A percentile compares a stretch with the other conserved stretches of the same genome.
phyloP scores from a whole-genome alignment of 1,140 invertebrate species.

The Gryllus bimaculatus region DNA sequence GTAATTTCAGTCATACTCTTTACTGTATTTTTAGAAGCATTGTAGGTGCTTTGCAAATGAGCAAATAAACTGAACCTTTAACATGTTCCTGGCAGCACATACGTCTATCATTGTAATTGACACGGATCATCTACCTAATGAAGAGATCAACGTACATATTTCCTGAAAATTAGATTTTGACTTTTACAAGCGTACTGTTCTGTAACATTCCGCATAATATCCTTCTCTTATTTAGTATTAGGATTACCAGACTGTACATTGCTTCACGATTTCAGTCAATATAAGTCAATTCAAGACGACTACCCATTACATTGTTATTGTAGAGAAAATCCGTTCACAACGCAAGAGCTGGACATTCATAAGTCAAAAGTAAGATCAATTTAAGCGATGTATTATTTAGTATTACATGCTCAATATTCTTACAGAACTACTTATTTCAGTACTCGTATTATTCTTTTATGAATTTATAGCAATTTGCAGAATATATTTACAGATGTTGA shows the following conservation, averaged over 20 bases:
- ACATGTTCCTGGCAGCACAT: conserved; percentile 96
- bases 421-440: conserved; percentile 97
- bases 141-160: conserved; percentile 79
- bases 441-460: conserved; percentile 92
- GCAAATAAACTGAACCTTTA: conserved; percentile 95
- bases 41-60: conserved; percentile 97
- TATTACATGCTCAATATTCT: conserved; percentile 99
- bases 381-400: conserved; percentile 94
- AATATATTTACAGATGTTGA: conserved; percentile 78
- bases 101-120: conserved; percentile 92
- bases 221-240: conserved; percentile 81
- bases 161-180: conserved; percentile 75
- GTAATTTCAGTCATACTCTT: conserved; percentile 58
- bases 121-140: conserved; percentile 85
- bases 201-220: conserved; percentile 84
- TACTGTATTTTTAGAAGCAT: conserved; percentile 46
- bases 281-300: conserved; percentile 92
- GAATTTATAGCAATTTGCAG: conserved; percentile 78
- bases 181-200: conserved; percentile 79
- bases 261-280: conserved; percentile 94
- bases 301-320: conserved; percentile 84
- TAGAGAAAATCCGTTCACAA: conserved; percentile 87
- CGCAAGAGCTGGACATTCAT: conserved; percentile 95
- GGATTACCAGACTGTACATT: conserved; percentile 75
- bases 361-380: conserved; percentile 92